These are phyloP conservation scores for Neodiprion lecontei DNA, from an alignment of 1,140 invertebrate species.

Conservation along the genomic window DNA sequence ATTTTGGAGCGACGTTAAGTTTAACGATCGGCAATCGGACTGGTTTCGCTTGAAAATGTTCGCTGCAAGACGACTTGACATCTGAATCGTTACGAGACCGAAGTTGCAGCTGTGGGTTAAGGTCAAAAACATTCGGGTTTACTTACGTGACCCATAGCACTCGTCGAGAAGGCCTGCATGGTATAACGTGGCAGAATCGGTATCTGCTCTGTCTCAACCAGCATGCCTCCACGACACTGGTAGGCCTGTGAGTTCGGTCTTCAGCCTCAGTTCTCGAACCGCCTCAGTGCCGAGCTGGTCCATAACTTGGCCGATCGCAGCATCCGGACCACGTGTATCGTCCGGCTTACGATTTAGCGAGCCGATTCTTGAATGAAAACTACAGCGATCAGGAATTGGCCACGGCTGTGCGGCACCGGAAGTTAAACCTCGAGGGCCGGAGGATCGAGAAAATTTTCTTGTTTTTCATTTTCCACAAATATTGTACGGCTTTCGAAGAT, in stretches of 20 bases:
- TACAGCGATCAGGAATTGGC: no score
- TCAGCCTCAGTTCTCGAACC: conserved; percentile 2
- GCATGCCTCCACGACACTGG: background rate
- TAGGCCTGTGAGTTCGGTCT: background rate
- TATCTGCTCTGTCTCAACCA: background rate
- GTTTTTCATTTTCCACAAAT: no score
- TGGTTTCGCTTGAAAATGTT: background rate
- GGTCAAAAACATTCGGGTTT: background rate
- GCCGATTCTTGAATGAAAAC: no score
- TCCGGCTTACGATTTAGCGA: no score
- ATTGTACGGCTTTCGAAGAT: no score
- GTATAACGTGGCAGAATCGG: background rate
- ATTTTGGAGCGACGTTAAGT: background rate
- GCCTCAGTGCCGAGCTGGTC: conserved; percentile 2
- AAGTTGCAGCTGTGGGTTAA: background rate
- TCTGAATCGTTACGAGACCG: no score
- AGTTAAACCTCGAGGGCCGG: no score
- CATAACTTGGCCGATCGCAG: background rate
- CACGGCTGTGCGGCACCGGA: no score
- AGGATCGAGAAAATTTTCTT: no score
- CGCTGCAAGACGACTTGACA: background rate
- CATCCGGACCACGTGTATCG: conserved; percentile 2
- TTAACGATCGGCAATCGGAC: background rate
- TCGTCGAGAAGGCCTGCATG: background rate
- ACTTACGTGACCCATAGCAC: background rate